phyloP scores from a whole-genome alignment of 2,113 vertebrate genomes.

The Paralichthys olivaceus region DNA sequence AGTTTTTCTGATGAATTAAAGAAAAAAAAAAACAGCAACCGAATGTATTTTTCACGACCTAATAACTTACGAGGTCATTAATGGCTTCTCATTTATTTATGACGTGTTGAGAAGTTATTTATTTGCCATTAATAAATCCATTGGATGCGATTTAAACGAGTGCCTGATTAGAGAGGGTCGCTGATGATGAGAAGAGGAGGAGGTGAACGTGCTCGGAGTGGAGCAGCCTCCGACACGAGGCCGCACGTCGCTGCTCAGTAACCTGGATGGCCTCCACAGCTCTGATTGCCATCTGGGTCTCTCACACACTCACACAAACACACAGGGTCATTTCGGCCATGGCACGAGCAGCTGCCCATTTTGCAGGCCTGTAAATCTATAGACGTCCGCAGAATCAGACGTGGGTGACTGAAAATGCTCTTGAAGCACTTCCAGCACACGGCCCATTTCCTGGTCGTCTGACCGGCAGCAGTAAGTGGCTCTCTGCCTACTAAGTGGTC shows the following conservation, averaged over 20 bases:
- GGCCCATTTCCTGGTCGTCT: conserved; percentile 54
- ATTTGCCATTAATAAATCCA: conserved; percentile 24
- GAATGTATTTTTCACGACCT: conserved; percentile 4
- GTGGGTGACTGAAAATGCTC: conserved; percentile 27
- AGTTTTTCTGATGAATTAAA: not conserved
- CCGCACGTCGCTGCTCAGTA: conserved; percentile 38
- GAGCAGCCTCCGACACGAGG: conserved; percentile 33
- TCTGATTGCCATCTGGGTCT: conserved; percentile 55
- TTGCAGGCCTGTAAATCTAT: conserved; percentile 18
- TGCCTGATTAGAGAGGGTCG: not conserved
- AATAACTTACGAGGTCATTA: conserved; percentile 1
- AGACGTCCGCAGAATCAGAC: conserved; percentile 23
- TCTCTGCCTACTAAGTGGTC: conserved; percentile 54
- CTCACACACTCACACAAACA: conserved; percentile 17
- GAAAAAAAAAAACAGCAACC: not conserved
- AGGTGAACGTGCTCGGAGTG: conserved; percentile 9
- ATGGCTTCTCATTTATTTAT: conserved; percentile 2
- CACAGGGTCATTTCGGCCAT: not conserved
- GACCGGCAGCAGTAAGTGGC: conserved; percentile 54
- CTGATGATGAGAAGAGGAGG: conserved; percentile 1
- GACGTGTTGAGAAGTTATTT: not conserved
- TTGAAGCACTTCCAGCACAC: conserved; percentile 46
- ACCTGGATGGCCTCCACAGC: conserved; percentile 51
- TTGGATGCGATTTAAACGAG: conserved; percentile 25
- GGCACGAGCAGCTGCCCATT: conserved; percentile 21